Percentiles rank a stretch among this genome's conserved stretches.
These are phyloP conservation scores for Laothoe populi DNA, from an alignment of 2,888 invertebrate genomes.

Conservation along the genomic window DNA sequence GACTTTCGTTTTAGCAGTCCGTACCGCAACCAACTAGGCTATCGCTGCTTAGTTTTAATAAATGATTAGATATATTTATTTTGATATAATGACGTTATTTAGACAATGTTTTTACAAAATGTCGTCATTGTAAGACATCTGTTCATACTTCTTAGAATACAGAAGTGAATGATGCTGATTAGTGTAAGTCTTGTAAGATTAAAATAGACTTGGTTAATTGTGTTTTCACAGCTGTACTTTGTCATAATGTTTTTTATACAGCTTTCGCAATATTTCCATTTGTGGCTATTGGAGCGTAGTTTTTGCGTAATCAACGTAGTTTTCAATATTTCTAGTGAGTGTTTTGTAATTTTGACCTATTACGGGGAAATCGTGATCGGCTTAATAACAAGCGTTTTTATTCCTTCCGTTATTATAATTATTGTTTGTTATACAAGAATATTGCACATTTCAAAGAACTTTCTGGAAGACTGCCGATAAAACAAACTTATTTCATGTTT, in stretches of 20 bases:
- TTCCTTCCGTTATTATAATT: neutral
- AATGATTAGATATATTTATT: too few relatives aligned
- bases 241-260: neutral
- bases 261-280: neutral
- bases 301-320: conserved; percentile 1
- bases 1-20: too few relatives aligned
- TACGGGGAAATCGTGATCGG: neutral
- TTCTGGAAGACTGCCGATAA: too few relatives aligned
- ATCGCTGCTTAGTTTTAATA: too few relatives aligned
- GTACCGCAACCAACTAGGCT: too few relatives aligned
- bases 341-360: neutral
- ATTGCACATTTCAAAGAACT: too few relatives aligned
- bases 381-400: neutral
- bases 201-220: neutral
- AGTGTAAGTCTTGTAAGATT: neutral
- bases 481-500: too few relatives aligned
- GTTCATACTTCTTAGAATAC: neutral
- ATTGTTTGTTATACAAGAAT: too few relatives aligned
- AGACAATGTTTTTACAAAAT: neutral
- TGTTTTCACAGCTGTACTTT: neutral
- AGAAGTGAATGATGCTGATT: neutral
- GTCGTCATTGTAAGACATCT: neutral
- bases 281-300: neutral
- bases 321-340: neutral
- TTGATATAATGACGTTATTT: too few relatives aligned